Conservation (phyloP, 2,888 invertebrate species). For the Troilus luridus region DNA sequence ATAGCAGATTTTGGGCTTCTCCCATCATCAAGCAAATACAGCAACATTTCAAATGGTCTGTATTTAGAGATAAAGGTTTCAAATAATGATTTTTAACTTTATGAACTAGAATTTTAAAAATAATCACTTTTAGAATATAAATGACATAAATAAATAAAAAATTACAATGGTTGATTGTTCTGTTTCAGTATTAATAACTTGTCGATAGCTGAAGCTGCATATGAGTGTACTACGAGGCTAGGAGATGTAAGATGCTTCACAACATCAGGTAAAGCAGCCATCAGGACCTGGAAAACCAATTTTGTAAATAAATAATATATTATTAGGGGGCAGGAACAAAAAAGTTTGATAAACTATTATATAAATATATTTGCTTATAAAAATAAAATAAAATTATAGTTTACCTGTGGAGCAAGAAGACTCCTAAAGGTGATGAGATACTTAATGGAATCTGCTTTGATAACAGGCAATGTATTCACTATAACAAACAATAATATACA, state of each 20-base stretch:
- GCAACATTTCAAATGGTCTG: too few relatives aligned
- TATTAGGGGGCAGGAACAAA: not conserved
- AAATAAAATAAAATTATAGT: constrained; percentile 63
- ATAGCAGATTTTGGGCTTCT: too few relatives aligned
- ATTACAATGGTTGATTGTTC: constrained; percentile 66
- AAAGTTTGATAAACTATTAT: too few relatives aligned
- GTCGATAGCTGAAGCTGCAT: constrained; percentile 93
- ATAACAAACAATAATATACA: constrained; percentile 68
- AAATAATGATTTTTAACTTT: too few relatives aligned
- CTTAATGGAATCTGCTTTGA: constrained; percentile 97
- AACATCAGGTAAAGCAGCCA: constrained; percentile 80
- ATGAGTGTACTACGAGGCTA: constrained; percentile 90
- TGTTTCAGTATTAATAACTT: constrained; percentile 81
- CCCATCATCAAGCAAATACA: too few relatives aligned
- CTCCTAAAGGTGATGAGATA: constrained; percentile 96
- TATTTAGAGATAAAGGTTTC: too few relatives aligned
- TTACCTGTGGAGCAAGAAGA: constrained; percentile 81
- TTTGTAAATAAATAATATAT: not conserved
- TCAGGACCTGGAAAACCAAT: constrained; percentile 52
- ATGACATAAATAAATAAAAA: constrained; percentile 67
- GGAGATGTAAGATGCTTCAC: constrained; percentile 82
- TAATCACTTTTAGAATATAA: not conserved
- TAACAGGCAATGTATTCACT: constrained; percentile 90
- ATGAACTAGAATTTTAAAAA: too few relatives aligned
- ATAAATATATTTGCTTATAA: not conserved